A percentile compares a stretch with the other conserved stretches of the same genome.
Conservation (phyloP, 2,888 invertebrate species). For the Nysson spinosus region DNA sequence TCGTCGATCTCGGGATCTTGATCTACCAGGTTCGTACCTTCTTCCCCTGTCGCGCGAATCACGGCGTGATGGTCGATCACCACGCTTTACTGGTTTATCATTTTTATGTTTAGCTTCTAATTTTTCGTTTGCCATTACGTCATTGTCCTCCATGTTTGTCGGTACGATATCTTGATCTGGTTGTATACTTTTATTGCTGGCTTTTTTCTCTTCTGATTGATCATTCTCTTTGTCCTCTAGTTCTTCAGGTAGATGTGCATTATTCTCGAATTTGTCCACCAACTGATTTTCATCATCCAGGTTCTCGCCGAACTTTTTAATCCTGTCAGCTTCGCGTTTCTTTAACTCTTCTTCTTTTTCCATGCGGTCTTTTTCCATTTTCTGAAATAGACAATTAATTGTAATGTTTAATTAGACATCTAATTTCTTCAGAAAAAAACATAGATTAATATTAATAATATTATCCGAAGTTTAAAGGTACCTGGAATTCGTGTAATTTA, state of each 20-base stretch:
- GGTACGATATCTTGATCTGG: conserved; percentile 50
- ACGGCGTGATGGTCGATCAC: conserved; percentile 59
- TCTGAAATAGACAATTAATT: conserved; percentile 47
- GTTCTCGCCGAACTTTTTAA: conserved; percentile 78
- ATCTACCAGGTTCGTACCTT: conserved; percentile 62
- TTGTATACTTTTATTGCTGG: conserved; percentile 29
- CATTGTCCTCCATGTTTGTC: conserved; percentile 51
- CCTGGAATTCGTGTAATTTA: conserved; percentile 89
- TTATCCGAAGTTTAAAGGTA: conserved; percentile 58
- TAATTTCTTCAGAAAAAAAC: neutral
- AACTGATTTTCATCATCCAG: conserved; percentile 63
- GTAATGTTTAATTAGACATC: neutral
- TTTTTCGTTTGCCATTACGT: conserved; percentile 52
- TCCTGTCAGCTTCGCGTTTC: conserved; percentile 80
- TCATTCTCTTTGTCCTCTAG: conserved; percentile 62
- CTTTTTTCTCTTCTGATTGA: conserved; percentile 44
- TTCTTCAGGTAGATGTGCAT: conserved; percentile 42
- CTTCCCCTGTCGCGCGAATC: conserved; percentile 66
- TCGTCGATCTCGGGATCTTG: conserved; percentile 70
- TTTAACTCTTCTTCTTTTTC: conserved; percentile 82
- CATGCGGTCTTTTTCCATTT: conserved; percentile 72
- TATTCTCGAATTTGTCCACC: conserved; percentile 42
- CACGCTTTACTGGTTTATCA: conserved; percentile 50
- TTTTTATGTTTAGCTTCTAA: conserved; percentile 45
- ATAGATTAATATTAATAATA: neutral